Evolutionary conservation across 2,797 vertebrate genomes (phyloP), one percentile per base, ranked within the genome.

Genomic region (Ctenopoma multispine): DNA sequence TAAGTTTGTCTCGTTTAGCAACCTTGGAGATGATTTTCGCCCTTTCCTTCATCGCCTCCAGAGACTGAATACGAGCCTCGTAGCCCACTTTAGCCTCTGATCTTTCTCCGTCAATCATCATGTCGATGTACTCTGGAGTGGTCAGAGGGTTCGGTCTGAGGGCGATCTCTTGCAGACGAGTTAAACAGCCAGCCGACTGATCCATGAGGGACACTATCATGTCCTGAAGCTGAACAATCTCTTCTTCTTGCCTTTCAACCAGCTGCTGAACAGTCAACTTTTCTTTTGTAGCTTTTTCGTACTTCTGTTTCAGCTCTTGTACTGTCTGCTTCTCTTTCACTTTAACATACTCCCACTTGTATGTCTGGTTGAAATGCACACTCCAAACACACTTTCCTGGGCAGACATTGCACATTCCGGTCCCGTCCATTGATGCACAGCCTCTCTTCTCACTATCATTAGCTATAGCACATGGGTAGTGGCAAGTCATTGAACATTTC

Each of bases 161-260:
- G 2, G 86, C 79, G n/a, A 91, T 92, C 72, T 90, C 87, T 17
- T 91, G 65, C 43, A 91, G 79, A n/a, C 84, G 76, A 21, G 57
- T 76, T 27, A 91, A 38, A 13, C 58, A 80, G 0, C n/a, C 3
- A 12, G 80, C 64, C 0, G 85, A 72, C 68, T 76, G 40, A 11
- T 90, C 75, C 0, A 83, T 82, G 17, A 87, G 68, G 2, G 62
- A 38, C 51, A 87, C 14, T 0, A 83, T 11, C 13, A 34, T 11
- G 7, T 85, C 74, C 21, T 81, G 47, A 1, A 70, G 79, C 8
- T 20, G 1, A 31, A 6, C 4, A 5, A 86, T 79, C 24, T 90
- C 84, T 0, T 79, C 67, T 31, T 86, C 77, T 53, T 83, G 81
- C 36, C 29, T 71, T 14, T 87, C 61, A 21, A 87, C 63, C 59